These are phyloP conservation scores for Tetragonula clypearis DNA, from an alignment of 1,140 invertebrate genomes.

Conservation along the genomic window DNA sequence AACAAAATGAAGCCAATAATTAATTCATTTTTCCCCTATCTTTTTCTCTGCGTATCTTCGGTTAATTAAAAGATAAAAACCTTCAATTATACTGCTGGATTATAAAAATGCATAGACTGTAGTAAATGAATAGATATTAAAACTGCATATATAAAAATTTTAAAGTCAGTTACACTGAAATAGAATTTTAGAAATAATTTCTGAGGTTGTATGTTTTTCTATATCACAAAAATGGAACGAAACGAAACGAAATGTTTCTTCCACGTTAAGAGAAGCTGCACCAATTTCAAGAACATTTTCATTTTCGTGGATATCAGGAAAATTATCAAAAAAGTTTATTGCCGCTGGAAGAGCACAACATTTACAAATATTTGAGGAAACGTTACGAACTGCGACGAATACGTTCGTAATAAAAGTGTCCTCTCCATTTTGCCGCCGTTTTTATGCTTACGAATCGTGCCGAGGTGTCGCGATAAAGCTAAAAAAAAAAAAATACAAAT, in stretches of 20 bases:
- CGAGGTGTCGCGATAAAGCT: conserved; percentile 22
- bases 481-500: conserved; percentile 17
- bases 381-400: background rate
- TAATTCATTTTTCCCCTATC: background rate
- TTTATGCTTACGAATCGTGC: conserved; percentile 26
- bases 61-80: background rate
- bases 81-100: background rate
- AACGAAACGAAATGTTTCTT: too few relatives aligned
- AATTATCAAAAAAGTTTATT: too few relatives aligned
- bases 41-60: background rate
- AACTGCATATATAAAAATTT: background rate
- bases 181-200: too few relatives aligned
- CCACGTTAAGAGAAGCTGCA: too few relatives aligned
- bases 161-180: background rate
- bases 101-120: background rate
- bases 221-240: too few relatives aligned
- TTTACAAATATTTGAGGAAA: background rate
- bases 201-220: too few relatives aligned
- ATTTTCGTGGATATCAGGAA: too few relatives aligned
- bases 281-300: too few relatives aligned
- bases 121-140: too few relatives aligned
- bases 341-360: too few relatives aligned
- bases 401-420: conserved; percentile 8
- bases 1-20: background rate
- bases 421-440: too few relatives aligned